A percentile compares a stretch with the other conserved stretches of the same genome.
Conservation (phyloP, 1,140 invertebrate genomes). For the Drosophila melanica region DNA sequence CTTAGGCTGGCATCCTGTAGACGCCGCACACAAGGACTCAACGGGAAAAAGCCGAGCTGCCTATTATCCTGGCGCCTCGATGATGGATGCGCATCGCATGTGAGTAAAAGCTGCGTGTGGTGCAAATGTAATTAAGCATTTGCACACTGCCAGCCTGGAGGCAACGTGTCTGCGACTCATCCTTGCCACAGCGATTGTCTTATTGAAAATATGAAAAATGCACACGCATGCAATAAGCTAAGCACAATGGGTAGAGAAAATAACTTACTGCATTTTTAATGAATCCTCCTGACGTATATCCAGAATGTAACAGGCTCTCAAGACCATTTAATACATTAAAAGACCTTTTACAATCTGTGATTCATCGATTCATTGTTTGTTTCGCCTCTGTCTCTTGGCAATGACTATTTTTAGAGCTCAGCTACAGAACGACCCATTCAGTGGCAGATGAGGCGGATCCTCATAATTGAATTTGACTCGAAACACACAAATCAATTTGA, state of each 20-base stretch:
- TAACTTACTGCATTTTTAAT: conserved; percentile 73
- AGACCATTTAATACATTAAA: too few species aligned
- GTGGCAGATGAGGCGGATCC: conserved; percentile 24
- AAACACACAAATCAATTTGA: conserved; percentile 64
- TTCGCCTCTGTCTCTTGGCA: neutral
- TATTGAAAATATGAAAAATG: conserved; percentile 69
- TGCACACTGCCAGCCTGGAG: conserved; percentile 20
- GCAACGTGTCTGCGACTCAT: conserved; percentile 1
- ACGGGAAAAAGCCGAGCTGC: neutral
- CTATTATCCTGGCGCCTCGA: conserved; percentile 47
- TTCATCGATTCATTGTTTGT: neutral
- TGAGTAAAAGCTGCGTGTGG: conserved; percentile 54
- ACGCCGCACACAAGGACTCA: neutral
- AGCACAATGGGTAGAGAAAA: conserved; percentile 20
- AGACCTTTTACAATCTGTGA: neutral
- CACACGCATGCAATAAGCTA: conserved; percentile 52
- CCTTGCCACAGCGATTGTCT: conserved; percentile 14
- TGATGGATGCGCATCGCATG: conserved; percentile 69
- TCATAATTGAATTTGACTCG: conserved; percentile 70
- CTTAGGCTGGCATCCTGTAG: conserved; percentile 37
- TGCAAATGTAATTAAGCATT: conserved; percentile 80
- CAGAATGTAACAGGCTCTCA: conserved; percentile 7
- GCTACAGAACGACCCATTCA: conserved; percentile 32
- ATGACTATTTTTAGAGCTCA: conserved; percentile 56
- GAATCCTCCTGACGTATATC: conserved; percentile 56